A percentile compares a stretch with the other conserved stretches of the same genome.
Conservation (phyloP, 2,888 invertebrate species). For the Microctonus brassicae region DNA sequence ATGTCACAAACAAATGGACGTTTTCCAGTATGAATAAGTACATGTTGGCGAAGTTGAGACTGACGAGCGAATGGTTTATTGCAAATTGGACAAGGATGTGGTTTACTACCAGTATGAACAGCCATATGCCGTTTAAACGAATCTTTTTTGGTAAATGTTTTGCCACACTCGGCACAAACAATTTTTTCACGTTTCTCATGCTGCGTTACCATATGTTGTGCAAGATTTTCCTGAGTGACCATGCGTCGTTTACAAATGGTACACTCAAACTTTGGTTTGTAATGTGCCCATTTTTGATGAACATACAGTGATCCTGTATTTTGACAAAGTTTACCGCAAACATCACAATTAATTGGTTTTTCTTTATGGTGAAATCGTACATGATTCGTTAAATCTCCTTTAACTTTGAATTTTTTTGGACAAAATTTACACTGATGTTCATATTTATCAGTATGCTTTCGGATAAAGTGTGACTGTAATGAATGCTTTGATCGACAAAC, state of each 20-base stretch:
- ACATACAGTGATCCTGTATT: slow-evolving; percentile 67
- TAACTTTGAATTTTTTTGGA: slow-evolving; percentile 65
- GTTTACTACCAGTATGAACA: slow-evolving; percentile 65
- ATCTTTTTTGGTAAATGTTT: slow-evolving; percentile 66
- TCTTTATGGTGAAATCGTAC: slow-evolving; percentile 67
- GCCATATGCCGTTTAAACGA: slow-evolving; percentile 67
- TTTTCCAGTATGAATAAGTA: slow-evolving; percentile 66
- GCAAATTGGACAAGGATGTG: slow-evolving; percentile 65
- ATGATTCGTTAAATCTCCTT: slow-evolving; percentile 67
- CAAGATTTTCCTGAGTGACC: slow-evolving; percentile 67
- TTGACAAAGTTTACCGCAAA: slow-evolving; percentile 65
- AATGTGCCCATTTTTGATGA: slow-evolving; percentile 68
- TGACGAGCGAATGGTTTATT: slow-evolving; percentile 64
- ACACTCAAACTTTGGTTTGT: slow-evolving; percentile 66
- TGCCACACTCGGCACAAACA: slow-evolving; percentile 66
- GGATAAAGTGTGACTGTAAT: slow-evolving; percentile 65
- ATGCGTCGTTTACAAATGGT: slow-evolving; percentile 65
- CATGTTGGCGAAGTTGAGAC: slow-evolving; percentile 64
- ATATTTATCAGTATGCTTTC: slow-evolving; percentile 66
- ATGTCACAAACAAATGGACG: slow-evolving; percentile 66
- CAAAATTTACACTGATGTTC: slow-evolving; percentile 65
- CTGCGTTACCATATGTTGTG: slow-evolving; percentile 65
- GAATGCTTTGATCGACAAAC: slow-evolving; percentile 67
- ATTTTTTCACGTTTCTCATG: slow-evolving; percentile 67
- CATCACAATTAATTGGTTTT: slow-evolving; percentile 65